Percentiles rank a stretch among this genome's conserved stretches.
phyloP scores from a whole-genome alignment of 2,797 vertebrate genomes.

The Geotrypetes seraphini region DNA sequence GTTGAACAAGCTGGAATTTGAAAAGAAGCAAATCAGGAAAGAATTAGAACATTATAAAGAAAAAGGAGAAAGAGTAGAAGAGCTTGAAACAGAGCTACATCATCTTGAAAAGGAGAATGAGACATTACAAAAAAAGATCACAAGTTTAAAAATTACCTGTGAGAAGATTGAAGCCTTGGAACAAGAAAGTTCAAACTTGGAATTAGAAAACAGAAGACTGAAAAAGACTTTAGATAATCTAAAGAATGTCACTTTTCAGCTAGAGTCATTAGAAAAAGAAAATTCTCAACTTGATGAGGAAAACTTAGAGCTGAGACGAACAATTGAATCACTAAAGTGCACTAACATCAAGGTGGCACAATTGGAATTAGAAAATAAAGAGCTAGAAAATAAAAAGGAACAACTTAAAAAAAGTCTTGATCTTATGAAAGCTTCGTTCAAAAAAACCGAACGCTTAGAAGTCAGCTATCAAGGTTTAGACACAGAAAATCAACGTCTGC shows the following conservation, averaged over 20 bases:
- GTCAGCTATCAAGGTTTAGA: slow-evolving; percentile 93
- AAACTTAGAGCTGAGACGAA: slow-evolving; percentile 81
- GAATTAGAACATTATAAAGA: slow-evolving; percentile 87
- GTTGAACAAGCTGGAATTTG: slow-evolving; percentile 87
- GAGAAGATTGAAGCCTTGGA: slow-evolving; percentile 81
- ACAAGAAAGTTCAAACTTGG: slow-evolving; percentile 83
- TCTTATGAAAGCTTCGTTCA: slow-evolving; percentile 84
- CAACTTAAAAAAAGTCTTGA: slow-evolving; percentile 84
- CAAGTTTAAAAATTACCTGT: slow-evolving; percentile 83
- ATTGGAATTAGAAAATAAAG: slow-evolving; percentile 83
- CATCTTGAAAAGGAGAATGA: slow-evolving; percentile 86
- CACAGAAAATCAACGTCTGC: slow-evolving; percentile 90
- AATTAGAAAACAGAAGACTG: slow-evolving; percentile 76
- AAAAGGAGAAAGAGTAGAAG: slow-evolving; percentile 81
- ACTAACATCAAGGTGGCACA: slow-evolving; percentile 76
- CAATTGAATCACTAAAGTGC: slow-evolving; percentile 73
- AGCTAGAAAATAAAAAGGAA: slow-evolving; percentile 83
- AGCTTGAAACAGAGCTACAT: slow-evolving; percentile 75
- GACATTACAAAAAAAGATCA: slow-evolving; percentile 81
- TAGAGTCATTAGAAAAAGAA: slow-evolving; percentile 89
- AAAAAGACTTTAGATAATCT: slow-evolving; percentile 82
- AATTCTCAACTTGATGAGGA: slow-evolving; percentile 87
- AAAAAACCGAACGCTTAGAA: slow-evolving; percentile 90
- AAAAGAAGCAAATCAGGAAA: slow-evolving; percentile 84
- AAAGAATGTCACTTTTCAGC: slow-evolving; percentile 80